A percentile compares a stretch with the other conserved stretches of the same genome.
Conservation (phyloP, 2,113 vertebrate genomes). For the Polyodon spathula region DNA sequence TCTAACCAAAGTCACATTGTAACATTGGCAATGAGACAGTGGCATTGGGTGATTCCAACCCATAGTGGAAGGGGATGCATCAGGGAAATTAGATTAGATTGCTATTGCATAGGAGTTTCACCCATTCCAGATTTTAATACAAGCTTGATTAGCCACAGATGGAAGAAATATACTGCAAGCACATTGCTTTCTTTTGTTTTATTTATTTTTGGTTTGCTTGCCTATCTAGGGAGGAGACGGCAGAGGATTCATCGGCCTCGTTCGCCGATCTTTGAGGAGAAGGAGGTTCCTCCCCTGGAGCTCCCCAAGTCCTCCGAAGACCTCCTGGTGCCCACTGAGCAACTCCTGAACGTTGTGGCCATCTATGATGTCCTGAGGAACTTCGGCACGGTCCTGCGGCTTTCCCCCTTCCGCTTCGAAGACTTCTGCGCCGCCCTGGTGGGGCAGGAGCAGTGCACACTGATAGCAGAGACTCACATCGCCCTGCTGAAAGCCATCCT, state of each 20-base stretch:
- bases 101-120: no score
- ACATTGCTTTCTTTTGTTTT: not conserved
- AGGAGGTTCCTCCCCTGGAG: slow-evolving; percentile 79
- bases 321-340: slow-evolving; percentile 81
- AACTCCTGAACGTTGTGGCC: slow-evolving; percentile 84
- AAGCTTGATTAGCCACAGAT: no score
- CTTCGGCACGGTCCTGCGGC: slow-evolving; percentile 88
- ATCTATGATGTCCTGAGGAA: slow-evolving; percentile 92
- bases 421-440: slow-evolving; percentile 93
- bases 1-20: not conserved
- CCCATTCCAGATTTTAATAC: no score
- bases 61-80: no score
- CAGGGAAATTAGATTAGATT: no score
- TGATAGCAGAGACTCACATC: slow-evolving; percentile 91
- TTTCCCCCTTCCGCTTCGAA: slow-evolving; percentile 95
- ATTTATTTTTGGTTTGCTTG: slow-evolving; percentile 11
- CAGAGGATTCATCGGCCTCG: slow-evolving; percentile 72
- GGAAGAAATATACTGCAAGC: not conserved
- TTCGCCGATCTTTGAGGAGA: slow-evolving; percentile 86
- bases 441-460: slow-evolving; percentile 91
- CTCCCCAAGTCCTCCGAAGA: slow-evolving; percentile 90
- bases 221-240: slow-evolving; percentile 72
- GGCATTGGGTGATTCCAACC: no score
- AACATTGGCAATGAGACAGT: not conserved
- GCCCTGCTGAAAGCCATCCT: slow-evolving; percentile 88